Base-by-base conservation (phyloP, 2,113 vertebrate species). In the Agelaius phoeniceus region DNA sequence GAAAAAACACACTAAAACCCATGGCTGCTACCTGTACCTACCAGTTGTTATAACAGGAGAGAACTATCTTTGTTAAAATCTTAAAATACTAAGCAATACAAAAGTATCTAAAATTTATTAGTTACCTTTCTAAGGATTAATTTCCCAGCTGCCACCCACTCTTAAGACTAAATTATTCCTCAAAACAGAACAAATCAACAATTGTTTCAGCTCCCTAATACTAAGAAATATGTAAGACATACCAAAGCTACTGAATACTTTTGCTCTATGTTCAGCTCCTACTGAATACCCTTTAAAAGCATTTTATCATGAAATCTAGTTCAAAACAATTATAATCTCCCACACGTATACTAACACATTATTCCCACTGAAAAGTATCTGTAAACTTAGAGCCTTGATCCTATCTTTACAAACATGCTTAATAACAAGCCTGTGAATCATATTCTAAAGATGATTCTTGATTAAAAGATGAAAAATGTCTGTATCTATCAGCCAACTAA, bases 331-430 rank as follows among this genome's bases (percentile, higher is more conserved):
- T 78, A 72, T 85, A 85, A 82, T 58, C 68, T 92, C 76, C 48
- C 90, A 48, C n/a, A 61, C n/a, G 28, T 7, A 61, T 3, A 30
- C 44, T 37, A 27, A 31, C 14, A 66, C 7, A 26, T 79, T 82
- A 93, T 80, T 91, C 30, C 54, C 37, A 73, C 43, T 76, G 75
- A 85, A 85, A 93, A 90, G 26, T 28, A 73, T 37, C 54, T 61
- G 67, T 73, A 80, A 91, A 87, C 78, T 54, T 85, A 54, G 17
- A 91, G 51, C 58, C 54, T 93, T 87, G 78, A 95, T 90, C 37
- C 49, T 93, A 54, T 83, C 92, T 93, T 96, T 58, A 79, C 37
- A 82, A 93, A 73, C 75, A 83, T 37, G 35, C 35, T 92, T 79
- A 87, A 84, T 85, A 93, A 89, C 2, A 3, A 90, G 85, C 13